phyloP scores from a whole-genome alignment of 2,113 vertebrate species.

The Cyanoliseus patagonus region DNA sequence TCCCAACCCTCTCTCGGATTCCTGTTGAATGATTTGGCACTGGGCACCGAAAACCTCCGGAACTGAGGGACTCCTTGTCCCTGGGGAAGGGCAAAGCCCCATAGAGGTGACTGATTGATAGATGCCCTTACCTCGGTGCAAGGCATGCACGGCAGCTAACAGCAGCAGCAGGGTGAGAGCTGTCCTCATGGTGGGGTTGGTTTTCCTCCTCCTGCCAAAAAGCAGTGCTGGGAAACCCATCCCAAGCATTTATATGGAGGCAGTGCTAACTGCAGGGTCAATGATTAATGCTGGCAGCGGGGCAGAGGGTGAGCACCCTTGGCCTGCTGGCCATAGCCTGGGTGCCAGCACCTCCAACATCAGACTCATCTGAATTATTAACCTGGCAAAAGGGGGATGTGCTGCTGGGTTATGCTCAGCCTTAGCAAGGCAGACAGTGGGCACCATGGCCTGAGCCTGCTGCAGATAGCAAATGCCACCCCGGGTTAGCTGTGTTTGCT shows the following conservation, averaged over 20 bases:
- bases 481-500: neutral
- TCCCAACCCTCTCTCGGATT: neutral
- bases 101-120: fast-evolving
- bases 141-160: fast-evolving
- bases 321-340: conserved; percentile 10
- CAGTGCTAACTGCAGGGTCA: neutral
- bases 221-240: neutral
- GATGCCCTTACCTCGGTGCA: neutral
- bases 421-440: neutral
- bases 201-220: neutral
- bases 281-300: conserved; percentile 63
- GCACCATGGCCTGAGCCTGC: neutral
- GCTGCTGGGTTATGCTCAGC: neutral
- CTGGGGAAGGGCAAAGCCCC: neutral
- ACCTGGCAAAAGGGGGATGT: neutral
- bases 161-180: conserved; percentile 45
- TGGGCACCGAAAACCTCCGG: fast-evolving
- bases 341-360: neutral
- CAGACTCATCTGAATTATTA: conserved; percentile 65
- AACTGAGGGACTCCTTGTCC: fast-evolving
- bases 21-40: fast-evolving
- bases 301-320: conserved; percentile 35
- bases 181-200: conserved; percentile 43
- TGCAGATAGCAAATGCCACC: neutral
- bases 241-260: neutral